Evolutionary conservation across 2,113 vertebrate species (phyloP), one percentile per base, ranked within the genome.

Genomic region (Pteruthius melanotis): DNA sequence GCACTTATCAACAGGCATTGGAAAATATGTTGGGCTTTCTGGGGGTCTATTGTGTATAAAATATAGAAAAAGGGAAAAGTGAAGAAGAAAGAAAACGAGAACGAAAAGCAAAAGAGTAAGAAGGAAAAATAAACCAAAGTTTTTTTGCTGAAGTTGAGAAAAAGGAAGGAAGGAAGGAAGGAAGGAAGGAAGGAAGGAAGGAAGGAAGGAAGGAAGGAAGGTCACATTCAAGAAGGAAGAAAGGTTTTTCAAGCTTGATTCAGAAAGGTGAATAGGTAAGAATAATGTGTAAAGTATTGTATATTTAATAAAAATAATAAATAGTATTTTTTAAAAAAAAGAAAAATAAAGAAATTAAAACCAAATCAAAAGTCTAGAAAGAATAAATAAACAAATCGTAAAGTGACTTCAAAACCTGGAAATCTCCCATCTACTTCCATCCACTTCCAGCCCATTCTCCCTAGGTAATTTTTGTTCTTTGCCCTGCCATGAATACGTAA

Each of bases 51-150:
- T 50, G 4, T 3, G 11, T 59, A 42, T 13, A 68, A 64, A 68
- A 54, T 7, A 64, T 6, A 44, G 9, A 30, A 44, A 44, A 79
- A 56, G 7, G 3, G 26, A 52, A 40, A 86, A 66, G 12, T 37
- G 17, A 61, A 52, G 30, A 68, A 21, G 4, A 42, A 44, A 61
- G 8, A 24, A 24, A 33, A 64, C 19, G 2, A 30, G 4, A 28
- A 52, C 23, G 10, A 52, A 23, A 52, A 56, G 5, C 5, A 27
- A 57, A 45, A 50, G 1, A 72, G 21, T 23, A 23, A 15, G 2
- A 15, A 28, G 4, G 1, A 15, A 15, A 42, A 17, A 14, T 7
- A 4, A 37, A 26, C 6, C 2, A 6, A 65, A 24, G 9, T 0
- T 17, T 60, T 60, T 71, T 63, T 71, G 4, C 26, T 85, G 42